Percentiles rank a stretch among this genome's conserved stretches.
These are phyloP conservation scores for Sinocyclocheilus grahami DNA, from an alignment of 2,113 vertebrate species.

Conservation along the genomic window DNA sequence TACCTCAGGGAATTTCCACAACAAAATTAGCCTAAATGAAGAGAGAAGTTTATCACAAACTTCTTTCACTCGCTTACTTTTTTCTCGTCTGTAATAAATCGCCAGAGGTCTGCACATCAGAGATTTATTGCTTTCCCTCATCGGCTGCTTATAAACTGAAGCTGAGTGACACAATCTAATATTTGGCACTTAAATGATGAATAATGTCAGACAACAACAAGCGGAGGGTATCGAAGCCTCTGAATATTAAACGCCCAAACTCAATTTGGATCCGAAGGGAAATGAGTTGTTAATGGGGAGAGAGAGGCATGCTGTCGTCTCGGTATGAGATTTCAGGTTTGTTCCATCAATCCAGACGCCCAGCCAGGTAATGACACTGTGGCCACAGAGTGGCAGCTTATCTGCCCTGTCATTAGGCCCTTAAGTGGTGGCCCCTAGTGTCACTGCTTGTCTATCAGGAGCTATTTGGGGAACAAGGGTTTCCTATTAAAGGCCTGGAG, in stretches of 20 bases:
- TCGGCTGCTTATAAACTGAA: conserved; percentile 61
- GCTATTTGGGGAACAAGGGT: conserved; percentile 63
- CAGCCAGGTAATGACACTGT: conserved; percentile 4
- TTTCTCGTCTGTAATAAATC: conserved; percentile 61
- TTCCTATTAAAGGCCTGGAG: conserved; percentile 48
- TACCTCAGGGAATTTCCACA: conserved; percentile 3
- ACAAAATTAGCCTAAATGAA: conserved; percentile 10
- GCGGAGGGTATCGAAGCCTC: conserved; percentile 64
- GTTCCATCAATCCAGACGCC: conserved; percentile 59
- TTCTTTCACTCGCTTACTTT: conserved; percentile 37
- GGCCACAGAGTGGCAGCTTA: conserved; percentile 65
- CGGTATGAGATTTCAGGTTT: conserved; percentile 56
- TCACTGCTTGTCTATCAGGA: conserved; percentile 73
- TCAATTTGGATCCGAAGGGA: conserved; percentile 71
- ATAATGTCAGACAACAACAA: conserved; percentile 66
- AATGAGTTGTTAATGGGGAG: conserved; percentile 67
- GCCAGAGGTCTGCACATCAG: conserved; percentile 39
- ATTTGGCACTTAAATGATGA: conserved; percentile 73
- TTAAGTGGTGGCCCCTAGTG: conserved; percentile 68
- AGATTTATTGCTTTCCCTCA: conserved; percentile 66
- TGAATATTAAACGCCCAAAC: conserved; percentile 73
- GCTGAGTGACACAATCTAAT: conserved; percentile 72
- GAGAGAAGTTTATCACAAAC: conserved; percentile 52
- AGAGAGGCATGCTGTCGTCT: conserved; percentile 54
- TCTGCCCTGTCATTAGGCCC: conserved; percentile 69